Conservation (phyloP, 2,797 vertebrate species). For the Lophotriccus pileatus region DNA sequence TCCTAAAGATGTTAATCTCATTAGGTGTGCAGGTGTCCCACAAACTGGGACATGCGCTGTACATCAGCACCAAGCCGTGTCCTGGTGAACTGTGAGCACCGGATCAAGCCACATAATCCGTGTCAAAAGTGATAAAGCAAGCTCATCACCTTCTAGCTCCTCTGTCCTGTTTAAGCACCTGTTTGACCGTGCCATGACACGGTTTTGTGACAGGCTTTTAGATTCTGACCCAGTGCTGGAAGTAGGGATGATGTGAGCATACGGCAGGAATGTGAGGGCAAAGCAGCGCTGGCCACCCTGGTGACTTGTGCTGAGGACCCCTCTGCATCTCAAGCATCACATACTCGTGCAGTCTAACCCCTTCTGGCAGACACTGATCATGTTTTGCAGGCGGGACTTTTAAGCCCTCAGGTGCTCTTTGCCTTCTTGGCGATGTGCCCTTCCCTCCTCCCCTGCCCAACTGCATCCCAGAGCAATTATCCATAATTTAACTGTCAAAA, state of each 20-base stretch:
- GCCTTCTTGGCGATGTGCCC: not conserved
- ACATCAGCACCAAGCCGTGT: not conserved
- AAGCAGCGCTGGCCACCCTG: not conserved
- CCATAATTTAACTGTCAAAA: not conserved
- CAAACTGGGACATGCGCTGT: not conserved
- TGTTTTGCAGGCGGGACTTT: not conserved
- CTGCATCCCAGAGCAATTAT: not conserved
- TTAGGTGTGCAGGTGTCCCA: not conserved
- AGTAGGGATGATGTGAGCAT: not conserved
- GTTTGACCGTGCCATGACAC: rapidly evolving
- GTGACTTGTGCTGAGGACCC: not conserved
- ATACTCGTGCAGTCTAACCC: not conserved
- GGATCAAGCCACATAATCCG: not conserved
- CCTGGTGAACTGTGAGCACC: not conserved
- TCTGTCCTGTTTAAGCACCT: not conserved
- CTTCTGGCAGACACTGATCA: rapidly evolving
- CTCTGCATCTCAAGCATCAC: not conserved
- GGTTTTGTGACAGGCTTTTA: not conserved
- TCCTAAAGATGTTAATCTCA: not conserved
- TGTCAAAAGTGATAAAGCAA: not conserved
- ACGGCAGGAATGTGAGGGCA: not conserved
- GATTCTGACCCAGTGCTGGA: not conserved
- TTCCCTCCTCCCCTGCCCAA: rapidly evolving
- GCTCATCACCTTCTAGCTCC: not conserved
- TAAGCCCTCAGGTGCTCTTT: not conserved